Evolutionary conservation across 2,797 vertebrate genomes (phyloP), one percentile per base, ranked within the genome.

Genomic region (Hirundo rustica): DNA sequence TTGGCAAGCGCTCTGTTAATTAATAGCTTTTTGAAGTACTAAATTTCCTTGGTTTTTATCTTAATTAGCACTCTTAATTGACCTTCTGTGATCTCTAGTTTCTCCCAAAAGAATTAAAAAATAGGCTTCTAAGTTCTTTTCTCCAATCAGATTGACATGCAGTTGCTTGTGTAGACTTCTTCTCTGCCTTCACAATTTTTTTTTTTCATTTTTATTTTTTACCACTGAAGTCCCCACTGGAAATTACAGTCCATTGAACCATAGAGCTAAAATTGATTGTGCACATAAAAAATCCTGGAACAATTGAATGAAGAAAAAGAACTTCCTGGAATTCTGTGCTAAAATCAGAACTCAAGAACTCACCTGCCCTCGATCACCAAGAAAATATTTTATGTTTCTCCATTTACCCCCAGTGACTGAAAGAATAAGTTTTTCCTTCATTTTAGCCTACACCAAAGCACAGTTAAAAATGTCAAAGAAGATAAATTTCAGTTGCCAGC

Each of bases 1-100:
- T 76, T 89, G 86, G 67, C 72, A 89, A 87, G 54, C 71, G 78
- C 25, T 85, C n/a, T 82, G 57, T 73, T 93, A 88, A 73, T 89
- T 88, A 89, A 77, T 85, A 83, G 50, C 68, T 74, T 92, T 88
- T 89, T 87, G 50, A 96, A 91, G 70, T 85, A 72, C 81, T 89
- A 65, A 57, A 91, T 92, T 81, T 95, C 93, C 91, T 73, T 0
- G 0, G 26, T 74, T 95, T 88, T 95, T 60, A 76, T 88, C 78
- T 94, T 96, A 94, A 96, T 96, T 94, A 95, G 87, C 45, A 57
- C 45, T 80, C 64, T 76, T 89, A 94, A 87, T 91, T 93, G 96
- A 96, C 92, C 95, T 95, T 91, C 74, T 67, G 21, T 60, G 51
- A 86, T 95, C 80, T 74, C 61, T 18, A 48, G 53, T 92, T 95